Conservation (phyloP, 2,888 invertebrate genomes). For the Luperina nickerlii region DNA sequence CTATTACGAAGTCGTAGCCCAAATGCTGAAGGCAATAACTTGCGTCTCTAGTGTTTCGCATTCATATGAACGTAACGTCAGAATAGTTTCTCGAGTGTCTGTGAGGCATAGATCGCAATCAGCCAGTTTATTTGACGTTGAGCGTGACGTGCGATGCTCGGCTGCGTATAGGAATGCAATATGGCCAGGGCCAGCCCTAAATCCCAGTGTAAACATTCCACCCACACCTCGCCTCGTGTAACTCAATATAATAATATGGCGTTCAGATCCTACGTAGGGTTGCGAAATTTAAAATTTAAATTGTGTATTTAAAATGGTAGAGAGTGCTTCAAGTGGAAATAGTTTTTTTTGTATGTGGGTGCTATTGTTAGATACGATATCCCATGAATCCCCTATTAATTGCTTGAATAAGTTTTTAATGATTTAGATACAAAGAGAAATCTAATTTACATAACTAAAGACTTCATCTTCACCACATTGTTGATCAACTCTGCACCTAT, state of each 20-base stretch:
- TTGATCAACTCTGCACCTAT: constrained; percentile 6
- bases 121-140: constrained; percentile 64
- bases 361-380: neutral
- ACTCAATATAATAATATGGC: constrained; percentile 84
- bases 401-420: neutral
- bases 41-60: constrained; percentile 24
- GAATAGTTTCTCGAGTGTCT: constrained; percentile 44
- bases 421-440: neutral
- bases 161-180: constrained; percentile 85
- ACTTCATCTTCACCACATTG: neutral
- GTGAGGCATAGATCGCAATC: constrained; percentile 64
- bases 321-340: too few species aligned
- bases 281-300: constrained; percentile 58
- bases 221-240: constrained; percentile 80
- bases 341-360: neutral
- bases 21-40: neutral
- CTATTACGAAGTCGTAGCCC: neutral
- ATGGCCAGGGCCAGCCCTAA: constrained; percentile 77
- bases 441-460: neutral
- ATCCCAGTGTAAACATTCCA: constrained; percentile 86
- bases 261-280: constrained; percentile 67
- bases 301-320: neutral
- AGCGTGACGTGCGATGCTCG: constrained; percentile 54
- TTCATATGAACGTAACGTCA: constrained; percentile 19
- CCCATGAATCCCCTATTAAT: neutral